Evolutionary conservation across 2,888 invertebrate species (phyloP), one percentile per base, ranked within the genome.

Genomic region (Tethea ocularis): DNA sequence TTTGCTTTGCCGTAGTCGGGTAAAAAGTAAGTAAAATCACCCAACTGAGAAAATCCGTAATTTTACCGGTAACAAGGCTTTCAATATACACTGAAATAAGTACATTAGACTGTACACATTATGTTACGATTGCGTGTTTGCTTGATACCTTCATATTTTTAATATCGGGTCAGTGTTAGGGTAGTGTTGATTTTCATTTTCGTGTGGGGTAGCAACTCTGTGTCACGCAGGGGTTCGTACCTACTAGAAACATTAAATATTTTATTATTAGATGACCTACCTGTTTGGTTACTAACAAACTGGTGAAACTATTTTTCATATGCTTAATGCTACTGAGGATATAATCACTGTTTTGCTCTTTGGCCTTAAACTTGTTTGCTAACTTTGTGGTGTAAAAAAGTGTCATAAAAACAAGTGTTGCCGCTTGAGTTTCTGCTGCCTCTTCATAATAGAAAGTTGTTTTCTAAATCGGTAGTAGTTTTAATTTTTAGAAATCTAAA

Each of bases 171-270:
- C 62, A 66, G 54, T 57, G 52, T 52, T 20, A 17, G 46, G 46
- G 5, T 36, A 22, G 55, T 63, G 61, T 61, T 61, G 58, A 60
- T 62, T 65, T 65, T 61, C 58, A 59, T 65, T 74, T 75, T 72
- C 72, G 66, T 75, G 71, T 68, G 63, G 60, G 55, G 58, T 59
- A 26, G 55, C 54, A 60, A 63, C 58, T 57, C 69, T 71, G 2
- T 54, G 54, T 46, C 46, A 46, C 46, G 46, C 46, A 46, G 46
- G 2, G 33, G 17, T 6, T 7, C 3, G 3, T 46, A 7, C n/a
- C n/a, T n/a, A n/a, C 36, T 15, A 15, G 36, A 3, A 15, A 46
- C 10, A 46, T 10, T 0, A 46, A 46, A 10, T 7, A 3, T 20
- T 46, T 46, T 20, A 46, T 46, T 20, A 46, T 46, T 46, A 46